Base-by-base conservation (phyloP, 2,113 vertebrate species). In the Paratilapia polleni region DNA sequence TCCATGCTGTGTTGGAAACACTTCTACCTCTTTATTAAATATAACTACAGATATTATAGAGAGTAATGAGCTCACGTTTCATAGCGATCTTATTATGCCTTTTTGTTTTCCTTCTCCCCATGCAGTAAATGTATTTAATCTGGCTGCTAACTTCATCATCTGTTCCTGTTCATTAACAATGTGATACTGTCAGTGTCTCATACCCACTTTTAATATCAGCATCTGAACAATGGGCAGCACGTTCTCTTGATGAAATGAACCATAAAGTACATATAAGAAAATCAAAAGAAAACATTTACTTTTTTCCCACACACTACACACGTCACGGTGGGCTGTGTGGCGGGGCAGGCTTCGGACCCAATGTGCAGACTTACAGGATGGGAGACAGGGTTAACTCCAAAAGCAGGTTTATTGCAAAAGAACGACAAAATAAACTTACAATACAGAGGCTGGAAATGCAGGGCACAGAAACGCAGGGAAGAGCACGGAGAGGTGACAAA, bases 41-140 rank as follows among this genome's bases (percentile, higher is more conserved):
- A 63, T 22, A 52, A 26, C 24, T 22, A 31, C 3, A n/a, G 54
- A 83, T 83, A 54, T 77, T 10, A 85, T 0, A 2, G 17, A 38
- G 63, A 80, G 28, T 66, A 68, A 89, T 75, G 26, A 80, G 79
- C 73, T 90, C 19, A n/a, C 6, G 54, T 93, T 90, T 86, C 89
- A 83, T 49, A 49, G 78, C 70, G 20, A 26, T 57, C 59, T 86
- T 81, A 87, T 89, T 87, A 86, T 31, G 73, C 41, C 31, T 4
- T 83, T 83, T 78, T 78, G 31, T 86, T 87, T 91, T 85, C 58
- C 38, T 78, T 63, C 47, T 66, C 63, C 12, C 14, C n/a, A 52
- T n/a, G 62, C 56, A 52, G 28, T 24, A 80, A 87, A 87, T 88
- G 43, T 62, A 85, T 84, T 87, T 14, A 20, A 54, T 74, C 80